These are phyloP conservation scores for Venustaconcha ellipsiformis DNA, from an alignment of 1,140 invertebrate genomes.

Conservation along the genomic window DNA sequence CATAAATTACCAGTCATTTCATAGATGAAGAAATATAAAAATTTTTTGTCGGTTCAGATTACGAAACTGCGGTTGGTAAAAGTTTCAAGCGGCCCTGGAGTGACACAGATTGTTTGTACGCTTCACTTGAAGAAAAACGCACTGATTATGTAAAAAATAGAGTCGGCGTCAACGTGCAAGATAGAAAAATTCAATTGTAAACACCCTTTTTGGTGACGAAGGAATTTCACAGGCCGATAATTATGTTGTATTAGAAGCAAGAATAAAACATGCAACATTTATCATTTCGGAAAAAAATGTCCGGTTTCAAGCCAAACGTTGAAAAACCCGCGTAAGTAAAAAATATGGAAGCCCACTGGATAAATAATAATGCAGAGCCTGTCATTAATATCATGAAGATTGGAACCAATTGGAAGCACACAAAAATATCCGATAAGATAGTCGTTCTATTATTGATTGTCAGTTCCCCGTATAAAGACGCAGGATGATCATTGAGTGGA, in stretches of 20 bases:
- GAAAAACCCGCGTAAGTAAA: conserved; percentile 1
- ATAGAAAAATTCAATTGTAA: not conserved
- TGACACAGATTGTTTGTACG: not conserved
- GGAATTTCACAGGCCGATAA: not conserved
- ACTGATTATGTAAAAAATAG: too few species aligned
- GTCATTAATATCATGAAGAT: too few species aligned
- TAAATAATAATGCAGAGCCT: too few species aligned
- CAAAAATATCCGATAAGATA: conserved; percentile 7
- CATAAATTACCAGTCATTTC: conserved; percentile 2
- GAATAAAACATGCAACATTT: not conserved
- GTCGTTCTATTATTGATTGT: conserved; percentile 4
- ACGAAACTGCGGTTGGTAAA: not conserved
- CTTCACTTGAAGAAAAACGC: too few species aligned
- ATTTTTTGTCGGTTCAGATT: not conserved
- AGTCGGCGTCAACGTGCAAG: not conserved
- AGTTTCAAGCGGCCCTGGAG: not conserved
- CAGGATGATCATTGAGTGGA: not conserved
- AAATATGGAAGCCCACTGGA: too few species aligned
- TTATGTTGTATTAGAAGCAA: not conserved
- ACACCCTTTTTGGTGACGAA: conserved; percentile 2
- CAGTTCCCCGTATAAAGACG: conserved; percentile 3
- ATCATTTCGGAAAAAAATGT: conserved; percentile 9
- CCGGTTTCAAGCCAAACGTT: not conserved
- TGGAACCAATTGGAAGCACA: too few species aligned
- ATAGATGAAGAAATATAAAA: conserved; percentile 4